A percentile compares a stretch with the other conserved stretches of the same genome.
phyloP scores from a whole-genome alignment of 2,888 invertebrate genomes.

The Acronicta aceris region DNA sequence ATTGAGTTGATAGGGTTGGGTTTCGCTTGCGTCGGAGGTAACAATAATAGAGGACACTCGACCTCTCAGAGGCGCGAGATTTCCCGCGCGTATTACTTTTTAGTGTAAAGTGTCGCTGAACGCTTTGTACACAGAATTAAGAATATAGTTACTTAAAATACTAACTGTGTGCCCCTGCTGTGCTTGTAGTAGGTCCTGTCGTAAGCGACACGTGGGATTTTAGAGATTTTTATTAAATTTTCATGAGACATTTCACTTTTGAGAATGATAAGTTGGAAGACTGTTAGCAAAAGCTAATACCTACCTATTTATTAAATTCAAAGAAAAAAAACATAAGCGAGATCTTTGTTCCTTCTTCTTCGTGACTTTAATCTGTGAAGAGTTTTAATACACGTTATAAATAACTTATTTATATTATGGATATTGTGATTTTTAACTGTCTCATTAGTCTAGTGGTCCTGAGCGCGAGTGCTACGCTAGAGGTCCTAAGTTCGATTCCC shows the following conservation, averaged over 20 bases:
- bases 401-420: too few relatives aligned
- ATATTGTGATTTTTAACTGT: too few relatives aligned
- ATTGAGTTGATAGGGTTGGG: conserved; percentile 56
- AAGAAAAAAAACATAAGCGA: too few relatives aligned
- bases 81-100: conserved; percentile 73
- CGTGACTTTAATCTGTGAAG: too few relatives aligned
- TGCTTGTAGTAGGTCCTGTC: not conserved
- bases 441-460: too few relatives aligned
- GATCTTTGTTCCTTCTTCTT: too few relatives aligned
- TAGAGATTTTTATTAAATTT: not conserved
- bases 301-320: too few relatives aligned
- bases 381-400: too few relatives aligned
- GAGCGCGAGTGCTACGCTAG: too few relatives aligned
- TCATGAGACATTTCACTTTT: not conserved
- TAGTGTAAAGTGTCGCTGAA: conserved; percentile 55
- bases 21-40: conserved; percentile 53
- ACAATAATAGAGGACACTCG: conserved; percentile 86
- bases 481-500: too few relatives aligned
- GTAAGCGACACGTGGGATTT: not conserved
- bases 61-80: conserved; percentile 78
- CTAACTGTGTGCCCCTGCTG: not conserved
- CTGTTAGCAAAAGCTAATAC: too few relatives aligned
- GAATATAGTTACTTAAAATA: conserved; percentile 45
- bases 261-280: too few relatives aligned
- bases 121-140: conserved; percentile 60